Percentiles rank a stretch among this genome's conserved stretches.
These are phyloP conservation scores for Caerostris extrusa DNA, from an alignment of 1,140 invertebrate genomes.

Conservation along the genomic window DNA sequence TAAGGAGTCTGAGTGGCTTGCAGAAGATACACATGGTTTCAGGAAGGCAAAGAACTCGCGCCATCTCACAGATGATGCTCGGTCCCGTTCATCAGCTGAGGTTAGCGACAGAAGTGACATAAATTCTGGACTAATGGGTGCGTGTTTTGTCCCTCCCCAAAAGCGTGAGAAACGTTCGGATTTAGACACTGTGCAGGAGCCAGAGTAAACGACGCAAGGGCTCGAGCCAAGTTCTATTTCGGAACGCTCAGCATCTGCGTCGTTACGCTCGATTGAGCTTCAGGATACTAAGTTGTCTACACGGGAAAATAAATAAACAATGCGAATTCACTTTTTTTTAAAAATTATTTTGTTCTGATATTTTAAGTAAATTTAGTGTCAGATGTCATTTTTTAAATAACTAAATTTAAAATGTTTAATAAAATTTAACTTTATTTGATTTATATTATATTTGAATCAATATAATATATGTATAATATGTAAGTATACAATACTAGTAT, in stretches of 20 bases:
- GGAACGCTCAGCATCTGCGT: not conserved
- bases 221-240: not conserved
- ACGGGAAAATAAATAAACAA: too few relatives aligned
- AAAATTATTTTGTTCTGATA: too few relatives aligned
- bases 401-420: too few relatives aligned
- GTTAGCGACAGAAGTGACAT: constrained; percentile 27
- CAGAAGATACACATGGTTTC: not conserved
- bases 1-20: not conserved
- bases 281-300: not conserved
- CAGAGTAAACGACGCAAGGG: constrained; percentile 4
- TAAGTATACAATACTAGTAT: too few relatives aligned
- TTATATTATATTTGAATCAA: too few relatives aligned
- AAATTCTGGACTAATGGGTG: constrained; percentile 40
- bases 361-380: too few relatives aligned
- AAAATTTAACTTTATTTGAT: too few relatives aligned
- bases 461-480: too few relatives aligned
- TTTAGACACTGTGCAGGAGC: constrained; percentile 40
- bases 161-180: constrained; percentile 35
- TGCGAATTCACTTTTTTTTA: too few relatives aligned
- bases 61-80: not conserved
- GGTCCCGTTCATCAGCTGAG: not conserved
- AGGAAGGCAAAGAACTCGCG: not conserved
- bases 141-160: not conserved
- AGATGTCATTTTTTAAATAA: too few relatives aligned
- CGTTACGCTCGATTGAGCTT: constrained; percentile 27